Evolutionary conservation across 92 coral and sea anemone species (phyloP), one percentile per base, ranked within the genome.

Genomic region (Paragorgia papillata): DNA sequence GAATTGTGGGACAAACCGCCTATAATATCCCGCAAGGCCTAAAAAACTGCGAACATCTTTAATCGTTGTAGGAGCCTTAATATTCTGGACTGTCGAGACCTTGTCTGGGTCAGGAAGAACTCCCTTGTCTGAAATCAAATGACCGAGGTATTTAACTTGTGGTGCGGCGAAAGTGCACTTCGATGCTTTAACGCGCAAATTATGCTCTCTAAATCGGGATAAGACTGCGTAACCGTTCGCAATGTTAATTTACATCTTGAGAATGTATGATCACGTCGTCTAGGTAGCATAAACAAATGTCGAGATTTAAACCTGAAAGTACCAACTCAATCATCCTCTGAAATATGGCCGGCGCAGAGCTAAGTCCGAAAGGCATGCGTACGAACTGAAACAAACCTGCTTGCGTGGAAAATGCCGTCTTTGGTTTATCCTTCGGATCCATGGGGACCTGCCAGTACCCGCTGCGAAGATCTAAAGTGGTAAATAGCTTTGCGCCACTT

Each of bases 21-120:
- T 41, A 25, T 82, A 74, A n/a, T 74, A 62, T 18, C 81, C 85
- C n/a, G 81, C 55, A 0, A 82, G 33, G 1, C 81, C 86, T 0
- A 82, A 49, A 51, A 82, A 82, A 27, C 86, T 78, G 22, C 62
- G 49, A 3, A 74, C 76, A 5, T 65, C 77, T 55, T 54, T 74
- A 4, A 55, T 76, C 21, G 76, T 34, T 2, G 58, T 62, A 19
- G 78, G 68, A 0, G 75, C 34, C 34, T 44, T 43, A 4, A 82
- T 6, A 22, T 64, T 44, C 54, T 39, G 40, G 18, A 83, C 83
- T 76, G 83, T 79, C 25, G 0, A 69, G 46, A 76, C 63, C 73
- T 77, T 83, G 35, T 57, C 75, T 31, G 58, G 67, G 79, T 67
- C 87, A 3, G 74, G 79, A 19, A 67, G 40, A 55, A 74, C 63